These are phyloP conservation scores for Allygus modestus DNA, from an alignment of 2,888 invertebrate genomes.

Conservation along the genomic window DNA sequence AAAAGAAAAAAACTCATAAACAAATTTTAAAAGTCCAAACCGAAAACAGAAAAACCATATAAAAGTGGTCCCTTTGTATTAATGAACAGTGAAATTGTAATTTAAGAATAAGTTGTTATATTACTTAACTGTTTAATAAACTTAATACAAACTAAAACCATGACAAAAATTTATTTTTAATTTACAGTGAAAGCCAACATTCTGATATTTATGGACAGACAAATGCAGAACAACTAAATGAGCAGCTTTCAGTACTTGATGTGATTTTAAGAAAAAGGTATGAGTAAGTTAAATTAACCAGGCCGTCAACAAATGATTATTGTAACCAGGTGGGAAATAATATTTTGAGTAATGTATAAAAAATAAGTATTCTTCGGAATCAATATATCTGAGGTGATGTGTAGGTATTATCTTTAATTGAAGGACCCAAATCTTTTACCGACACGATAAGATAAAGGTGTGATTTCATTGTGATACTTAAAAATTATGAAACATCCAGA, in stretches of 20 bases:
- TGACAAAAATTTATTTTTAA: background rate
- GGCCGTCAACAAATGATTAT: too few species aligned
- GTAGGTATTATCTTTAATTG: conserved; percentile 23
- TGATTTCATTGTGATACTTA: conserved; percentile 39
- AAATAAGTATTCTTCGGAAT: background rate
- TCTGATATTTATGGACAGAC: conserved; percentile 2
- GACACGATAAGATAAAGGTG: background rate
- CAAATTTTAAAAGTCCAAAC: too few species aligned
- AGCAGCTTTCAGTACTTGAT: conserved; percentile 4
- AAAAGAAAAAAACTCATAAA: too few species aligned
- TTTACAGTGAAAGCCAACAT: background rate
- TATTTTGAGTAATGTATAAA: background rate
- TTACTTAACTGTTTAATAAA: too few species aligned
- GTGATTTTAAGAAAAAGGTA: conserved; percentile 16
- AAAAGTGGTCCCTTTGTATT: too few species aligned
- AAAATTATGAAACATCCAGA: conserved; percentile 17
- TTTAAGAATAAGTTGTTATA: too few species aligned
- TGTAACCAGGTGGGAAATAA: background rate
- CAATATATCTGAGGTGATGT: conserved; percentile 14
- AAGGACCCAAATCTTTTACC: conserved; percentile 26
- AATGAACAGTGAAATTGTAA: too few species aligned
- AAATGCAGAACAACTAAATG: background rate
- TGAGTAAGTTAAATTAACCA: background rate
- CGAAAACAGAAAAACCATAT: too few species aligned
- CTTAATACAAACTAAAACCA: too few species aligned